Base-by-base conservation (phyloP, 2,797 vertebrate genomes). In the Eurystomus glaucurus region DNA sequence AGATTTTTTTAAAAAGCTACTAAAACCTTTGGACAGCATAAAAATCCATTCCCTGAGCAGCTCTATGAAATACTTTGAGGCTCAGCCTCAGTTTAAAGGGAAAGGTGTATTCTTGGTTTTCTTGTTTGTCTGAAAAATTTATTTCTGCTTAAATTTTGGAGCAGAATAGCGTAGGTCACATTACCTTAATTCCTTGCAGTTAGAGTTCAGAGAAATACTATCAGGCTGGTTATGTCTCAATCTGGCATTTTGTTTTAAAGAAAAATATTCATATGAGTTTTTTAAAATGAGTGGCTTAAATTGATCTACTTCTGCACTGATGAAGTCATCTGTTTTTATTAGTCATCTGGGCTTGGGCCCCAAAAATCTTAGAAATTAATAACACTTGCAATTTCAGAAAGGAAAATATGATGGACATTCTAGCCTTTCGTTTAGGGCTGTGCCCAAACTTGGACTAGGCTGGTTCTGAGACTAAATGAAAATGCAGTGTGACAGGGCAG, bases 271-370 rank as follows among this genome's bases (percentile, higher is more conserved):
- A 61, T 18, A 11, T 31, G 15, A 23, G 9, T 21, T 79, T 89
- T 64, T 60, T 17, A 65, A 71, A 89, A 18, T 5, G 14, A 0
- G 0, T 6, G 11, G 5, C 22, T 92, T 69, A 54, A 68, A 22
- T 39, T 11, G 62, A 7, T 72, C 13, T 94, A 2, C 18, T 66
- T 77, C 51, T 84, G 16, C 37, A n/a, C 29, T 77, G 21, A 25
- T 74, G 21, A 72, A 66, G 7, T 51, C 39, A 57, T 58, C 8
- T 3, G 1, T 5, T 22, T 20, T 70, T 43, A 8, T 71, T 29
- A 25, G 11, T 51, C 13, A 0, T 45, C 28, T 3, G 4, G 22
- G 16, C 22, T 58, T 9, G 14, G 31, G 9, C 26, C 46, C 7
- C 23, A 86, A 10, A 35, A 78, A 35, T 51, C 58, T 72, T 31